Percentiles rank a stretch among this genome's conserved stretches.
Evolutionary conservation across 2,797 vertebrate genomes (phyloP).

Genomic region (Discoglossus pictus): DNA sequence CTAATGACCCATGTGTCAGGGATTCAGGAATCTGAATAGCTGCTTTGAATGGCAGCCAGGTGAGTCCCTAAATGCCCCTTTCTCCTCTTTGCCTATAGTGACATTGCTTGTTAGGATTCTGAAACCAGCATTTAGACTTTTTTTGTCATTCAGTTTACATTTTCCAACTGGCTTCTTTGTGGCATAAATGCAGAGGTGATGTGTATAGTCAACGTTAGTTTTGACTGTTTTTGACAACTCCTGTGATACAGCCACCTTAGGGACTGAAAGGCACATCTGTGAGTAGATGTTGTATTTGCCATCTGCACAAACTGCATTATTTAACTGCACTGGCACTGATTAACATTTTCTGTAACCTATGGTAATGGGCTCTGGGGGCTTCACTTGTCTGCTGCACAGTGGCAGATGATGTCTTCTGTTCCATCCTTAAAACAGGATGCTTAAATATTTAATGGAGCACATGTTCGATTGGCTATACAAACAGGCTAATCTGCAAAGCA

Average conservation of each 20-base stretch:
- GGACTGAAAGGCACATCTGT: conserved; percentile 77
- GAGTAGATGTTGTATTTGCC: conserved; percentile 75
- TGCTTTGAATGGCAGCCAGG: not conserved
- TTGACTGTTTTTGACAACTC: conserved; percentile 71
- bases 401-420: conserved; percentile 82
- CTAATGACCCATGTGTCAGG: too few species aligned
- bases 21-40: not conserved
- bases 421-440: conserved; percentile 79
- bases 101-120: conserved; percentile 2
- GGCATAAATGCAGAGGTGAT: conserved; percentile 63
- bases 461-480: conserved; percentile 87
- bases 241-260: conserved; percentile 75
- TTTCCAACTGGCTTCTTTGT: conserved; percentile 21
- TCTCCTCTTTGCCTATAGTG: conserved; percentile 17
- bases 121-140: not conserved
- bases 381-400: conserved; percentile 76
- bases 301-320: conserved; percentile 88
- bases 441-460: conserved; percentile 89
- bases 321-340: conserved; percentile 83
- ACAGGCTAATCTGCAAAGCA: conserved; percentile 86
- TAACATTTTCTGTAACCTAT: conserved; percentile 86
- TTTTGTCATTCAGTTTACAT: conserved; percentile 16
- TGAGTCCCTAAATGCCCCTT: not conserved
- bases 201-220: conserved; percentile 63
- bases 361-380: conserved; percentile 83